A percentile compares a stretch with the other conserved stretches of the same genome.
These are phyloP conservation scores for Microtus richardsoni DNA, from an alignment of 2,113 vertebrate species.

Conservation along the genomic window DNA sequence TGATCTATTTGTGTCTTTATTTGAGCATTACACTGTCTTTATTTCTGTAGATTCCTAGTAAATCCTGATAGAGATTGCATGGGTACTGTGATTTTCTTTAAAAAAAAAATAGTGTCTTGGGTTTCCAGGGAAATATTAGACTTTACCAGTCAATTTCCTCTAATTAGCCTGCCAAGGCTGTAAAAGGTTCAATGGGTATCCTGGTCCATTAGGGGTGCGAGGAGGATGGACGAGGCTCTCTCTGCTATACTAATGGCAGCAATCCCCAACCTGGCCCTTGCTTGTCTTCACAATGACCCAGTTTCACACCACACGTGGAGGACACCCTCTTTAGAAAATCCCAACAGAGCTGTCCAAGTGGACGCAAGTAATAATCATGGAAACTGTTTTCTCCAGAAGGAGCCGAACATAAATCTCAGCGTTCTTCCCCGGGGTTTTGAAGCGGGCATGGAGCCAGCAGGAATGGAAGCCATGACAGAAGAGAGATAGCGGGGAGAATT, in stretches of 20 bases:
- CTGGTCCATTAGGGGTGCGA: background rate
- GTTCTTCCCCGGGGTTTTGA: background rate
- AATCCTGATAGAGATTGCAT: slow-evolving; percentile 32
- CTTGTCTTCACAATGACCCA: background rate
- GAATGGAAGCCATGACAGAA: background rate
- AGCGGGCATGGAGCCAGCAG: background rate
- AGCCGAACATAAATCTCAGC: background rate
- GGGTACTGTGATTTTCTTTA: background rate
- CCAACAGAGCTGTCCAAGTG: background rate
- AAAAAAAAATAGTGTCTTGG: background rate
- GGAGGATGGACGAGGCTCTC: background rate
- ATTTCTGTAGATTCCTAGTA: background rate
- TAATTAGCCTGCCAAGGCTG: slow-evolving; percentile 21
- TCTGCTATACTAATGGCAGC: background rate
- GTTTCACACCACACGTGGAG: background rate
- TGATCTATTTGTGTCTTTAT: slow-evolving; percentile 30
- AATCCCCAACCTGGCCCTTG: background rate
- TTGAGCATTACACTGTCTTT: background rate
- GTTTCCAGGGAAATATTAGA: slow-evolving; percentile 33
- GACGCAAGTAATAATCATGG: background rate
- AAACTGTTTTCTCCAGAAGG: background rate
- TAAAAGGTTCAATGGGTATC: background rate
- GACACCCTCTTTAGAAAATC: background rate
- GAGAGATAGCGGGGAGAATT: background rate
- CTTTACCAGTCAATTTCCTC: background rate